Evolutionary conservation across 2,888 invertebrate genomes (phyloP).

Genomic region (Sphaeridia pumilis): DNA sequence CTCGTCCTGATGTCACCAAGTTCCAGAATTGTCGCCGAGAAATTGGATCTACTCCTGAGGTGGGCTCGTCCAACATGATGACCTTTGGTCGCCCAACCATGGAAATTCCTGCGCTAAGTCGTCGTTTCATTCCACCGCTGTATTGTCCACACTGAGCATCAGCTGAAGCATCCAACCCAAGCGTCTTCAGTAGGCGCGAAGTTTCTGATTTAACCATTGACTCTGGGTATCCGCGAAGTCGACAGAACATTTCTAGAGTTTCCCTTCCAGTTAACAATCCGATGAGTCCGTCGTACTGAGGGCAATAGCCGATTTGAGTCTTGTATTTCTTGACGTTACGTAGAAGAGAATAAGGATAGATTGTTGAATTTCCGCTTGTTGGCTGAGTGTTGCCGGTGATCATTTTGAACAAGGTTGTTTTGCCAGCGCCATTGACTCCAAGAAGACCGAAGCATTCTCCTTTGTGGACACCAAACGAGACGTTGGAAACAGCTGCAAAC

Average conservation of each 20-base stretch:
- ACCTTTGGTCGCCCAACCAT: constrained; percentile 50
- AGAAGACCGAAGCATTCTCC: constrained; percentile 43
- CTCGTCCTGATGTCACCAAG: constrained; percentile 46
- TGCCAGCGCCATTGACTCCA: constrained; percentile 48
- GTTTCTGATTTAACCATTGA: constrained; percentile 36
- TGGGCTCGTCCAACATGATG: constrained; percentile 15
- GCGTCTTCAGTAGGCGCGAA: constrained; percentile 34
- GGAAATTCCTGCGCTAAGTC: constrained; percentile 75
- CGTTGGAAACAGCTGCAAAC: constrained; percentile 51
- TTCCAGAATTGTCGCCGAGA: constrained; percentile 54
- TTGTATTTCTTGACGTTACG: constrained; percentile 10
- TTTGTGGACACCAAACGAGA: constrained; percentile 54
- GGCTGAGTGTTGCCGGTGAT: constrained; percentile 43
- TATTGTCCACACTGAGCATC: constrained; percentile 43
- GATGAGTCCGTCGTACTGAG: constrained; percentile 73
- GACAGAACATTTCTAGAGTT: constrained; percentile 58
- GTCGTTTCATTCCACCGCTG: constrained; percentile 86
- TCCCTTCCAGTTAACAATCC: constrained; percentile 62
- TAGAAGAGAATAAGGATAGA: constrained; percentile 37
- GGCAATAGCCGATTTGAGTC: constrained; percentile 65
- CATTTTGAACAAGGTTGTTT: constrained; percentile 43
- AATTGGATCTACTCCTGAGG: constrained; percentile 49
- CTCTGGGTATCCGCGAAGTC: constrained; percentile 55
- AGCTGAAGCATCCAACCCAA: constrained; percentile 18
- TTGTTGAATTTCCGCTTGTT: constrained; percentile 40